phyloP scores from a whole-genome alignment of 2,888 invertebrate genomes.

The Temnothorax rugatulus region DNA sequence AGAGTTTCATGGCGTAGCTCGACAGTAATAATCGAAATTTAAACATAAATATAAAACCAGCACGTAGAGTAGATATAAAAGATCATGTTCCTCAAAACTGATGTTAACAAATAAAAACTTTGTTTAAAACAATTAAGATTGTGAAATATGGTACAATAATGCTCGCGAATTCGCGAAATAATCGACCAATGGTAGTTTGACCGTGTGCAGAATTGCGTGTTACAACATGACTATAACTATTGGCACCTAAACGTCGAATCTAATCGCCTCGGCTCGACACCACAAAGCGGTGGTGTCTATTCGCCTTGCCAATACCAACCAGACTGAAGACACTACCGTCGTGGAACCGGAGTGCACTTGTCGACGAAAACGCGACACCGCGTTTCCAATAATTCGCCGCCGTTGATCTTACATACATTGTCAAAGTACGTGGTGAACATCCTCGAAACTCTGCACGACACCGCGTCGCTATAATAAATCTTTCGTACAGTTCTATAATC shows the following conservation, averaged over 20 bases:
- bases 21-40: not conserved
- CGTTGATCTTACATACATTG: too few species aligned
- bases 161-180: too few species aligned
- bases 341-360: not conserved
- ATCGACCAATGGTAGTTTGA: not conserved
- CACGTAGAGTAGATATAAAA: not conserved
- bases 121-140: not conserved
- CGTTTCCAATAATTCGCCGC: constrained; percentile 29
- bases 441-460: constrained; percentile 39
- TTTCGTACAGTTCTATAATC: constrained; percentile 21
- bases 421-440: not conserved
- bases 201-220: constrained; percentile 3
- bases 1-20: not conserved
- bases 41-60: not conserved
- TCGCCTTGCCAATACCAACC: constrained; percentile 30
- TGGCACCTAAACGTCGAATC: constrained; percentile 58
- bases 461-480: not conserved
- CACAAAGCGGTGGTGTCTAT: constrained; percentile 64
- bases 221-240: constrained; percentile 60
- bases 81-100: not conserved
- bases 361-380: constrained; percentile 31
- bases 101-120: not conserved
- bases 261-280: constrained; percentile 61
- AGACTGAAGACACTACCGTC: constrained; percentile 8
- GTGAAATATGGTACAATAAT: too few species aligned